Percentiles rank a stretch among this genome's conserved stretches.
phyloP scores from a whole-genome alignment of 2,888 invertebrate genomes.

The Hydroisotoma schaefferi region DNA sequence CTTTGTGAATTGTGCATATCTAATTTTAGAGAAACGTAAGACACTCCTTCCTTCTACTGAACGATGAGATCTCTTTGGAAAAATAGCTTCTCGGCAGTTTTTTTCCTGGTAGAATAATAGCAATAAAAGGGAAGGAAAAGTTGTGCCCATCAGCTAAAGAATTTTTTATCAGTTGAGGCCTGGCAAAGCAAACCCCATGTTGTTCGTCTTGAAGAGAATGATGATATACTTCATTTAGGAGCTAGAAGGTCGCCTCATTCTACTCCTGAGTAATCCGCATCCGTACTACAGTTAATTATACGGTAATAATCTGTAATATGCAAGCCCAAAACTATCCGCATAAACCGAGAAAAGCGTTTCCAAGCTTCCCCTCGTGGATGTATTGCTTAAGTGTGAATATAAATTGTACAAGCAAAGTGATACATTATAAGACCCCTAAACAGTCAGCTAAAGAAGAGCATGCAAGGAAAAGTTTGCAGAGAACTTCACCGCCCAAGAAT shows the following conservation, averaged over 20 bases:
- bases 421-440: slow-evolving; percentile 4
- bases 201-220: slow-evolving; percentile 12
- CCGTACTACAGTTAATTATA: too few species aligned
- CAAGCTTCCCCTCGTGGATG: too few species aligned
- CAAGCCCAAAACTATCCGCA: too few species aligned
- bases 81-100: slow-evolving; percentile 9
- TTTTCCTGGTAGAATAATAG: slow-evolving; percentile 45
- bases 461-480: slow-evolving; percentile 7
- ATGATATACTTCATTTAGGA: slow-evolving; percentile 6
- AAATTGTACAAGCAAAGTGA: too few species aligned
- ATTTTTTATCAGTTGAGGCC: slow-evolving; percentile 46
- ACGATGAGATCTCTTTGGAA: too few species aligned
- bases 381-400: too few species aligned
- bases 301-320: too few species aligned
- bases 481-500: slow-evolving; percentile 24
- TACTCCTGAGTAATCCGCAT: too few species aligned
- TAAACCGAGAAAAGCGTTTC: too few species aligned
- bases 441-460: slow-evolving; percentile 7
- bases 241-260: slow-evolving; percentile 11
- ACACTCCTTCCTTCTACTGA: slow-evolving; percentile 28
- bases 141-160: too few species aligned
- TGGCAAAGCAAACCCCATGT: slow-evolving; percentile 2
- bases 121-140: slow-evolving; percentile 48
- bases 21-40: slow-evolving; percentile 49
- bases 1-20: slow-evolving; percentile 49